These are phyloP conservation scores for Osedax fenrisi DNA, from an alignment of 2,888 invertebrate genomes.

Conservation along the genomic window DNA sequence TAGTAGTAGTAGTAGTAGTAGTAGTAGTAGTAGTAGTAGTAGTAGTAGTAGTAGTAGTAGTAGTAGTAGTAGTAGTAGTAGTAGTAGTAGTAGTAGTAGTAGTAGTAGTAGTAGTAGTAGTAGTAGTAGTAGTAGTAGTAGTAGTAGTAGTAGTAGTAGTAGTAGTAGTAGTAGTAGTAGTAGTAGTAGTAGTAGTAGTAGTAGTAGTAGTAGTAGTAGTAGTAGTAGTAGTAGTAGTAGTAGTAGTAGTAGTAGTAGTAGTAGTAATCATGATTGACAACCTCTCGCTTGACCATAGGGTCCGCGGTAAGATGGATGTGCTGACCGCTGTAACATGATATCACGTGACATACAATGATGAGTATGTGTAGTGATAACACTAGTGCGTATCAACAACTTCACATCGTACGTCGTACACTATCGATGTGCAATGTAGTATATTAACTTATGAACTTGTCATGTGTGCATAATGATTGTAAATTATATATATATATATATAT, in stretches of 20 bases:
- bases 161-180: background rate
- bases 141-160: background rate
- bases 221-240: background rate
- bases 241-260: background rate
- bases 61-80: background rate
- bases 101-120: background rate
- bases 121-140: background rate
- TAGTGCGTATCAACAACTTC: no score
- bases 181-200: background rate
- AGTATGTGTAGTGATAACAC: no score
- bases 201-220: background rate
- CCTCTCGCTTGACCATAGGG: no score
- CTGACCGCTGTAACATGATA: no score
- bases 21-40: background rate
- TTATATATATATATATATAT: no score
- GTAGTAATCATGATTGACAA: background rate
- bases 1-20: background rate
- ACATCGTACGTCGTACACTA: no score
- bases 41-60: background rate
- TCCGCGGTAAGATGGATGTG: no score
- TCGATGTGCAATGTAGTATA: no score
- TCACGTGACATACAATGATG: no score
- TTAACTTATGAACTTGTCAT: no score
- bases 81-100: background rate
- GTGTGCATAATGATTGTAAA: no score